Evolutionary conservation across 2,797 vertebrate genomes (phyloP), one percentile per base, ranked within the genome.

Genomic region (Onychomys arenicola): DNA sequence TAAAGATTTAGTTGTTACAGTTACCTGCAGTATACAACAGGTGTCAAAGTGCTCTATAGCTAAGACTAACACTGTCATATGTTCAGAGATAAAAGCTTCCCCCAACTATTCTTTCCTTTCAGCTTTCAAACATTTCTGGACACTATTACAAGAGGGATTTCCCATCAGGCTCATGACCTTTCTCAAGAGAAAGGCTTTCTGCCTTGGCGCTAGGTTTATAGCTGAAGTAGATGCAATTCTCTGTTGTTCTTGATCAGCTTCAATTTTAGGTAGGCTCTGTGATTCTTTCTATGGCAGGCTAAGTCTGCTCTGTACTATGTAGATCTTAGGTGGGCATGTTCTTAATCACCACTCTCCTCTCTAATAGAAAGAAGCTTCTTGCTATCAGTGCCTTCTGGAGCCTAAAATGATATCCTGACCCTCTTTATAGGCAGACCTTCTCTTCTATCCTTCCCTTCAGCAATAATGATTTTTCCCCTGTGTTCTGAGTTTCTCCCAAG

Each of bases 391-490:
- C 59, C 73, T 88, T 6, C 57, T 57, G n/a, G n/a, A n/a, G 46
- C 21, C 46, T 61, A 37, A 55, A 88, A 83, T 61, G 29, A 43
- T 52, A 52, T 14, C 52, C 49, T 52, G 23, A 2, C 29, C n/a
- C 14, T 86, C 11, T 71, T 89, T 89, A 46, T 92, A 80, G 17
- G 19, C 25, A 95, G 12, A 96, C 29, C 63, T 95, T 93, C 95
- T 80, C 57, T 85, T 84, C n/a, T n/a, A 89, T 23, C 11, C 55
- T 52, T 92, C 5, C 9, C 32, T 55, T 81, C 11, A 88, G 61
- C 9, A 85, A 21, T 9, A 96, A 6, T 71, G 34, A 23, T 34
- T n/a, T n/a, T 69, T 93, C 23, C 49, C n/a, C 52, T 82, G 21
- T 71, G 63, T 90, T 29, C 80, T 89, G 65, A 52, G n/a, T 34